These are phyloP conservation scores for Calliopsis andreniformis DNA, from an alignment of 1,140 invertebrate species.

Conservation along the genomic window DNA sequence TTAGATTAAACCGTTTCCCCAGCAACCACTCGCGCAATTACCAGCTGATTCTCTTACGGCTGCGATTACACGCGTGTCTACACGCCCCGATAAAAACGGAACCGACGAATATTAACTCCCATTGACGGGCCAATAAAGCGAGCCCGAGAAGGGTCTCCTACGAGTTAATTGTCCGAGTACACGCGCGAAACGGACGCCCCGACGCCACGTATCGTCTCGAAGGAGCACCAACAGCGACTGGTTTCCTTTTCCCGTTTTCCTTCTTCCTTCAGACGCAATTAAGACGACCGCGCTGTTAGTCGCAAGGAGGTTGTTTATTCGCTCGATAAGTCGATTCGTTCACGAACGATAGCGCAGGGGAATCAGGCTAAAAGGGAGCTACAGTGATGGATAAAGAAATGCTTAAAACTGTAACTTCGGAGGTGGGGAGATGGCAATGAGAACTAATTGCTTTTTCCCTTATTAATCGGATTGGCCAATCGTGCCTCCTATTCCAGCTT, in stretches of 20 bases:
- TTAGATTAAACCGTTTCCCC: slow-evolving; percentile 21
- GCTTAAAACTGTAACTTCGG: no score
- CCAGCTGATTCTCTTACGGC: slow-evolving; percentile 32
- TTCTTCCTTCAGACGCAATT: neutral
- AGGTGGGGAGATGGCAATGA: no score
- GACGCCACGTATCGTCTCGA: neutral
- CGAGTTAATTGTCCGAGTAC: neutral
- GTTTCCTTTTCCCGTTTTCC: neutral
- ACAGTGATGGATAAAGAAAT: neutral
- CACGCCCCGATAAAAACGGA: neutral
- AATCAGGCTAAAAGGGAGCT: no score
- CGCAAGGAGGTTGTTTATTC: neutral
- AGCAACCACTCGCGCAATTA: slow-evolving; percentile 1
- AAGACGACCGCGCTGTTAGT: neutral
- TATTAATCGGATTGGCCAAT: no score
- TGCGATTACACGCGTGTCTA: slow-evolving; percentile 17
- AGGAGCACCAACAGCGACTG: neutral
- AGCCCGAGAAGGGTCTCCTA: neutral
- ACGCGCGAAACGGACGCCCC: neutral
- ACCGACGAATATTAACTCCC: slow-evolving; percentile 28
- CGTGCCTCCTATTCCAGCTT: no score
- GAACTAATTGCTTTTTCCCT: no score
- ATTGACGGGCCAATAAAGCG: neutral
- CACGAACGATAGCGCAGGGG: no score
- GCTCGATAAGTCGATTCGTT: no score